phyloP scores from a whole-genome alignment of 2,797 vertebrate genomes.

The Peromyscus aztecus region DNA sequence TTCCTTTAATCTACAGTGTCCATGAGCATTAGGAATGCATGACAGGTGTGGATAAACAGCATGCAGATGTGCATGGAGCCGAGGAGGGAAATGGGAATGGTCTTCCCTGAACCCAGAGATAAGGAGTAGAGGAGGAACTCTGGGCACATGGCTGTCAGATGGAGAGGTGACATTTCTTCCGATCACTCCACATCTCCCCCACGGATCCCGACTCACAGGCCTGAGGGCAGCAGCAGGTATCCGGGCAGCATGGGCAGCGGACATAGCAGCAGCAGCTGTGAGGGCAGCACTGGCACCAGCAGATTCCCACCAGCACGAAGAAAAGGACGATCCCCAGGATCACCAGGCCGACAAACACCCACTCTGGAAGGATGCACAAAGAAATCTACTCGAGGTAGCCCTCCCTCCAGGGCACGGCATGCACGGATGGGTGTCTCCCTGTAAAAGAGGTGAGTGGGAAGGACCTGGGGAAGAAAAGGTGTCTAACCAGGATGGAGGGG shows the following conservation, averaged over 20 bases:
- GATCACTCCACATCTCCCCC: neutral
- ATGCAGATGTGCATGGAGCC: neutral
- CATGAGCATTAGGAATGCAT: neutral
- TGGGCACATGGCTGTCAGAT: neutral
- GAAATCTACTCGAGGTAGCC: conserved; percentile 34
- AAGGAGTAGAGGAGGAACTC: neutral
- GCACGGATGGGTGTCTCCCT: neutral
- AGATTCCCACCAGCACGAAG: conserved; percentile 95
- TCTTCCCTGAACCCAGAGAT: neutral
- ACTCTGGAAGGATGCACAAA: conserved; percentile 90
- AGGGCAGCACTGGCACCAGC: conserved; percentile 99
- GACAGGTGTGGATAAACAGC: neutral
- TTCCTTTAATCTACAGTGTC: neutral
- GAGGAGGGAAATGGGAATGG: neutral
- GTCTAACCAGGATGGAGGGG: neutral
- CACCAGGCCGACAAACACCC: conserved; percentile 96
- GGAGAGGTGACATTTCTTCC: neutral
- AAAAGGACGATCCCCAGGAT: conserved; percentile 92
- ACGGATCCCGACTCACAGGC: conserved; percentile 92
- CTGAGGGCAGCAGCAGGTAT: conserved; percentile 97
- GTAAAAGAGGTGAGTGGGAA: neutral
- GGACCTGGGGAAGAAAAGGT: neutral
- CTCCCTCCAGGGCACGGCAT: neutral
- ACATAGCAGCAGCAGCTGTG: conserved; percentile 98
- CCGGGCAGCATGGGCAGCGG: conserved; percentile 97